Conservation (phyloP, 2,888 invertebrate species). For the Drosophila meridionalis region DNA sequence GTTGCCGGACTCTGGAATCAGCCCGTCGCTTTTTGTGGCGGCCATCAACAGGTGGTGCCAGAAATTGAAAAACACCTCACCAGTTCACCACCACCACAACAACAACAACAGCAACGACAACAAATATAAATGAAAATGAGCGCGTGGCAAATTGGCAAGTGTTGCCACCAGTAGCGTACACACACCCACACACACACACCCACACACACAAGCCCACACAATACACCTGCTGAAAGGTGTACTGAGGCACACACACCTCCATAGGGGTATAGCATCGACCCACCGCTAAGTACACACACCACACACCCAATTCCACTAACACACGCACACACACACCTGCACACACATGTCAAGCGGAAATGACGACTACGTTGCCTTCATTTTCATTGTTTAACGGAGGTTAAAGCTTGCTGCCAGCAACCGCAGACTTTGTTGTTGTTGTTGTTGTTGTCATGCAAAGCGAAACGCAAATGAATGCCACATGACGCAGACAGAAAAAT, state of each 20-base stretch:
- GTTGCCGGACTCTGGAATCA: conserved; percentile 20
- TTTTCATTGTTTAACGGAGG: conserved; percentile 61
- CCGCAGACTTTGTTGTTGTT: conserved; percentile 48
- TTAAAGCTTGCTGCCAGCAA: conserved; percentile 60
- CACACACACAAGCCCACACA: conserved; percentile 12
- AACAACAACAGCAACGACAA: not conserved
- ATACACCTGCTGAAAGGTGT: conserved; percentile 19
- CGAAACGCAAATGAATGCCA: conserved; percentile 68
- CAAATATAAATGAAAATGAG: conserved; percentile 15
- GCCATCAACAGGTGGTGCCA: conserved; percentile 60
- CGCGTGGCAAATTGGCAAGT: conserved; percentile 57
- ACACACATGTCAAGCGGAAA: conserved; percentile 64
- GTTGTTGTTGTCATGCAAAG: conserved; percentile 36
- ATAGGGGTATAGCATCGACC: conserved; percentile 42
- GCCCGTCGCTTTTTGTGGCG: conserved; percentile 9
- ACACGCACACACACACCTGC: conserved; percentile 2
- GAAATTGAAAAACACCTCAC: conserved; percentile 65
- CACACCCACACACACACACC: conserved; percentile 28
- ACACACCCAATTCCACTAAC: not conserved
- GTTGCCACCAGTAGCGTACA: conserved; percentile 46
- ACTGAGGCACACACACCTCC: conserved; percentile 13
- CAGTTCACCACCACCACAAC: not conserved
- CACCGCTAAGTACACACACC: conserved; percentile 36
- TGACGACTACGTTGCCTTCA: conserved; percentile 65
- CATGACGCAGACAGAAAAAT: conserved; percentile 73